phyloP scores from a whole-genome alignment of 2,797 vertebrate genomes.

The Semaprochilodus insignis region DNA sequence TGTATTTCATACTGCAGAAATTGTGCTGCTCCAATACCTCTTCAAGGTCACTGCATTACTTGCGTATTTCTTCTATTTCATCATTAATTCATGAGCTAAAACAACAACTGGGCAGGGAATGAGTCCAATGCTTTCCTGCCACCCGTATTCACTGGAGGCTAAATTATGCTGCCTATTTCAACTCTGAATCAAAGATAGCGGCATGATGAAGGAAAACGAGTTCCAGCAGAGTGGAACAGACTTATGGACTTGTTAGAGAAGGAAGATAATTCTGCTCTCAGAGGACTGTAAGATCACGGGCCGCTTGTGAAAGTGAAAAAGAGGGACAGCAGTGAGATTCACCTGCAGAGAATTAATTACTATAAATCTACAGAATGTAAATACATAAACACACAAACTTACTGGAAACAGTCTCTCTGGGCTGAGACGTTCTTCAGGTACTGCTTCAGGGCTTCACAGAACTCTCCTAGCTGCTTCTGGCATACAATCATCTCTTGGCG shows the following conservation, averaged over 20 bases:
- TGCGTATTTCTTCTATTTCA: conserved; percentile 33
- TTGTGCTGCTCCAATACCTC: neutral
- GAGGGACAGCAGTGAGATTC: neutral
- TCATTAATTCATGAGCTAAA: conserved; percentile 43
- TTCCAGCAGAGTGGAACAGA: neutral
- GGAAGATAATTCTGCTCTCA: neutral
- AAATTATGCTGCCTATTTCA: conserved; percentile 8
- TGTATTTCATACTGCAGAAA: neutral
- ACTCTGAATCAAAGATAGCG: conserved; percentile 42
- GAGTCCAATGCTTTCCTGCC: neutral
- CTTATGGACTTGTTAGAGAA: conserved; percentile 18
- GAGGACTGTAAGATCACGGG: conserved; percentile 12
- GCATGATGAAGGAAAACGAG: conserved; percentile 36
- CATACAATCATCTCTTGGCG: conserved; percentile 93
- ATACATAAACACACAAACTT: conserved; percentile 64
- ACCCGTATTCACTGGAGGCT: conserved; percentile 22
- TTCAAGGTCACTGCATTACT: conserved; percentile 26
- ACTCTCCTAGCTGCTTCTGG: conserved; percentile 91
- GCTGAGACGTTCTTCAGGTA: conserved; percentile 92
- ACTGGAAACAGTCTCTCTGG: conserved; percentile 93
- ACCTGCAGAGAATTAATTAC: neutral
- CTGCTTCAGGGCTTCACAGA: conserved; percentile 92
- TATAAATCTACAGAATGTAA: neutral
- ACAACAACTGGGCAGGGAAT: conserved; percentile 20
- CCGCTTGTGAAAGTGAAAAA: neutral